Base-by-base conservation (phyloP, 2,888 invertebrate species). In the Leptinotarsa haldemani region DNA sequence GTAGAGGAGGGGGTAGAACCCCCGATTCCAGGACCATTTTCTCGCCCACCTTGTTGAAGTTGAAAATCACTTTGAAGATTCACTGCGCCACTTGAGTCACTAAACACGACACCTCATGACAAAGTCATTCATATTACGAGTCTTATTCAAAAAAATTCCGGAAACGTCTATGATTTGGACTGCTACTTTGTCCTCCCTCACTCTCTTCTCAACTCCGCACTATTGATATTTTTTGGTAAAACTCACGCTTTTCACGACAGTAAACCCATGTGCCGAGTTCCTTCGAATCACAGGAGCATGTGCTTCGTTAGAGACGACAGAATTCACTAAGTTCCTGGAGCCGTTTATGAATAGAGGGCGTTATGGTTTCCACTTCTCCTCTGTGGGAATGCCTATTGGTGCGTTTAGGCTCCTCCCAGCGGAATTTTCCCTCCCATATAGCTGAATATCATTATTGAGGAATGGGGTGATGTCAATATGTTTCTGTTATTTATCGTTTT, bases 1-100 rank as follows among this genome's bases (percentile, higher is more conserved):
- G 92, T 87, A 93, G 88, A 83, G 92, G 92, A 84, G 92, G 92
- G 88, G 93, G 93, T 88, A 93, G 87, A 82, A 91, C 92, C 77
- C 85, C 88, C 87, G 86, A 85, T 85, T 92, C 93, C 85, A 92
- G 88, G 88, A 92, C 92, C 92, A 92, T 92, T 82, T 85, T 87
- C 40, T 76, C 73, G 73, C 76, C 79, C 81, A 81, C 79, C 80
- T 81, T 82, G 81, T 72, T 71, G 64, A 71, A 64, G 58, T 74
- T 65, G 13, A 15, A 18, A 58, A 40, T 53, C 67, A 56, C 63
- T 67, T 56, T 48, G 13, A 58, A 68, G 52, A 15, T 56, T 63
- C 69, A 75, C 69, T 71, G 40, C 58, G 56, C 64, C 76, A 71
- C 69, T 76, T 40, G 4, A 48, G 56, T 30, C 61, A 61, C 61